Base-by-base conservation (phyloP, 1,140 invertebrate genomes). In the Teleogryllus occipitalis region DNA sequence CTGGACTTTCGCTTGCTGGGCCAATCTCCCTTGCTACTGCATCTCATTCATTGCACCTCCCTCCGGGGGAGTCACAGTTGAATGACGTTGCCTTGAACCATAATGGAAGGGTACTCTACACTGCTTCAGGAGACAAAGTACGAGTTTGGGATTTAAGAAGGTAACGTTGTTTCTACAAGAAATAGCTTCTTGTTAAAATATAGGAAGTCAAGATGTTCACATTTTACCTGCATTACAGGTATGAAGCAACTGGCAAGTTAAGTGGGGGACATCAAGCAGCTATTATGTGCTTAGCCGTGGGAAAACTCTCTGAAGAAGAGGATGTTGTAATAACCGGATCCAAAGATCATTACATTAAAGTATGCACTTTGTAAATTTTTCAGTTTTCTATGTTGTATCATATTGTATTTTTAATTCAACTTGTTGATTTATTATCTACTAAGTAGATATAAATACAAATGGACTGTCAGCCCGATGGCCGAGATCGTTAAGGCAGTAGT, bases 181-280 rank as follows among this genome's bases (percentile, higher is more conserved):
- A 65, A 65, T 18, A 65, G 10, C 18, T 65, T 65, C 3, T 65
- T 65, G 54, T 54, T 54, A 65, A 7, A 3, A 7, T 3, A 65
- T 65, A 14, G 54, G 10, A 14, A 65, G 10, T 65, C 54, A 14
- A 10, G 10, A 65, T 65, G 54, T 65, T 65, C 1, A 65, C 18
- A 14, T 10, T 10, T 18, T 65, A 65, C 54, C 18, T 65, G 1
- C 54, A 14, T 65, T 14, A 65, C 83, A 91, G 91, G 86, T 90
- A 92, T 85, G 89, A 90, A 78, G 90, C 91, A 76, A 89, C 92
- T 79, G 93, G 93, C 46, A 94, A 94, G 85, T 84, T 96, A 72
- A 92, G 89, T 85, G 94, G 94, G n/a, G 93, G 93, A 3, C 95
- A 97, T 85, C 91, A 94, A 81, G 94, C 95, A 15, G 92, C 94